phyloP scores from a whole-genome alignment of 1,140 invertebrate species.

The Chelonus insularis region DNA sequence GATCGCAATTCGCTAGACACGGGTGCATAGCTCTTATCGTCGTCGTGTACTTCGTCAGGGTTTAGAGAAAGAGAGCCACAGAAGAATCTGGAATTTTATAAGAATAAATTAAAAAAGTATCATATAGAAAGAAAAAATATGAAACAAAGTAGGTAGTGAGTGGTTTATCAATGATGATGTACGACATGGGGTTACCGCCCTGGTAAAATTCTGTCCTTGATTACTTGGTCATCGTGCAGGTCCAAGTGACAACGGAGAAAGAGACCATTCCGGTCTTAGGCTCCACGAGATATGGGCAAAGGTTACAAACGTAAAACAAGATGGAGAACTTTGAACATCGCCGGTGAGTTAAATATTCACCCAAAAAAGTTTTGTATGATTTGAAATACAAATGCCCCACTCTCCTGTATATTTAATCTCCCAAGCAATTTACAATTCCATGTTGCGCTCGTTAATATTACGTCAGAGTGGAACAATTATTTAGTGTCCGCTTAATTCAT shows the following conservation, averaged over 20 bases:
- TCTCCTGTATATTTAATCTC: neutral
- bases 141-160: slow-evolving; percentile 12
- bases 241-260: slow-evolving; percentile 19
- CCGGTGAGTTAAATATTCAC: slow-evolving; percentile 47
- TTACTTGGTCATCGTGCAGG: slow-evolving; percentile 24
- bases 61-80: neutral
- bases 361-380: neutral
- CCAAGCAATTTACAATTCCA: neutral
- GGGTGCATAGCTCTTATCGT: slow-evolving; percentile 29
- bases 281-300: slow-evolving; percentile 55
- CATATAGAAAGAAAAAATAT: too few relatives aligned
- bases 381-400: neutral
- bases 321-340: slow-evolving; percentile 59
- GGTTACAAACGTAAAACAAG: slow-evolving; percentile 59
- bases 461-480: too few relatives aligned
- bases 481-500: too few relatives aligned
- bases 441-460: slow-evolving; percentile 5
- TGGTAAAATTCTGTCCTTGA: slow-evolving; percentile 31
- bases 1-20: slow-evolving; percentile 42
- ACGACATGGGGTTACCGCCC: slow-evolving; percentile 29
- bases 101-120: too few relatives aligned
- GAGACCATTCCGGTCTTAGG: slow-evolving; percentile 39
- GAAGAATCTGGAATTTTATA: neutral
- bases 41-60: slow-evolving; percentile 8
- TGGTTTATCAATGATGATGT: slow-evolving; percentile 31